Evolutionary conservation across 1,140 invertebrate species (phyloP), one percentile per base, ranked within the genome.

Genomic region (Plectrocnemia conspersa): DNA sequence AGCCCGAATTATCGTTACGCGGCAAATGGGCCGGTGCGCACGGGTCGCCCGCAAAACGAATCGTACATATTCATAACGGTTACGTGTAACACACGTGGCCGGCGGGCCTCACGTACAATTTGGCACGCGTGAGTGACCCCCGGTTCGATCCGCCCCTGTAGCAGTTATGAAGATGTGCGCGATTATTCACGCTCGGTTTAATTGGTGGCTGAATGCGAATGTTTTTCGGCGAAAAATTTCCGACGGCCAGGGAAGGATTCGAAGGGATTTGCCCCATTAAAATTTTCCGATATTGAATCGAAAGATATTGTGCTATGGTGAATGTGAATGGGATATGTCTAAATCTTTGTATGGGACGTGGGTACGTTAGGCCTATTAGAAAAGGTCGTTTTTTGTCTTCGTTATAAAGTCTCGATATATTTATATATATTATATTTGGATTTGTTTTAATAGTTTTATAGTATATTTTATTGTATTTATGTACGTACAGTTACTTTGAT

Each of bases 1-100:
- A 23, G 19, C 23, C 35, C 19, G 40, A 41, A 48, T 55, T 55
- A 55, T 47, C 53, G 45, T 55, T 47, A 49, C 10, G 13, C 16
- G 19, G 19, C 33, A 21, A 40, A 40, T 25, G 38, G 50, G 15
- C 9, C 27, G 2, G 3, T 18, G 5, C n/a, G n/a, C 27, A 29
- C 27, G n/a, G 6, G n/a, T 7, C 6, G 6, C 6, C 27, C n/a
- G 27, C 6, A 29, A 29, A 29, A 29, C 6, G 27, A 29, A 29
- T 29, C n/a, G 27, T 6, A 29, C 6, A n/a, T 29, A 29, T 29
- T 29, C 27, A 29, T 29, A 29, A 29, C n/a, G n/a, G n/a, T n/a
- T n/a, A n/a, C n/a, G n/a, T n/a, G n/a, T n/a, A n/a, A n/a, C n/a
- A n/a, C 13, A 5, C 35, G 27, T 29, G 13, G 35, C 13, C 35